These are phyloP conservation scores for Macrotis lagotis DNA, from an alignment of 2,113 vertebrate genomes.

Conservation along the genomic window DNA sequence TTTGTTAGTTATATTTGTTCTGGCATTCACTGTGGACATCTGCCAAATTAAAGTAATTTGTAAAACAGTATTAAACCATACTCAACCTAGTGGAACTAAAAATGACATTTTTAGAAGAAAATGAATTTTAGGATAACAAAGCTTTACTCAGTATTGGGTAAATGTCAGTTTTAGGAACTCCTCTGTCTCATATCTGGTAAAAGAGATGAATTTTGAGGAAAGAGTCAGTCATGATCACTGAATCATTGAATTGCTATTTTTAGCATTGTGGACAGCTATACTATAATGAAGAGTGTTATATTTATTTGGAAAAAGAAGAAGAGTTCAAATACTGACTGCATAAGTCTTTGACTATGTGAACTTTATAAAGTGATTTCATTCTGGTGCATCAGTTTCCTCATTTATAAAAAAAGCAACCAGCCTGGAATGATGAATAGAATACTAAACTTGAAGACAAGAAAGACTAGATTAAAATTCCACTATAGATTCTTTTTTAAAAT, in stretches of 20 bases:
- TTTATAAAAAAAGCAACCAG: not conserved
- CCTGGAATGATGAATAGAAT: not conserved
- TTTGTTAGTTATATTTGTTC: conserved; percentile 54
- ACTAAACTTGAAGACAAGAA: not conserved
- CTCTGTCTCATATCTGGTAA: not conserved
- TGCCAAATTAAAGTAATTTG: conserved; percentile 33
- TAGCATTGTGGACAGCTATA: not conserved
- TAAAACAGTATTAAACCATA: conserved; percentile 18
- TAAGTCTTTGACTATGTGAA: not conserved
- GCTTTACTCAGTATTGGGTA: not conserved
- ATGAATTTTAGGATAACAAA: not conserved
- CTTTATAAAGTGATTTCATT: not conserved
- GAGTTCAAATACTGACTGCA: not conserved
- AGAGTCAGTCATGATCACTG: not conserved
- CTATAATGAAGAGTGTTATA: not conserved
- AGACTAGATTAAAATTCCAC: not conserved
- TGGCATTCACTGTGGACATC: conserved; percentile 47
- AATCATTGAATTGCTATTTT: not conserved
- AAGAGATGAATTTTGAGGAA: not conserved
- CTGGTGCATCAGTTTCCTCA: not conserved
- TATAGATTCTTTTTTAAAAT: not conserved
- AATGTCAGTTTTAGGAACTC: not conserved
- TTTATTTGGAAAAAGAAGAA: not conserved
- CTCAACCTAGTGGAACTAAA: conserved; percentile 50
- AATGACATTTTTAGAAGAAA: conserved; percentile 36